Conservation (phyloP, 2,888 invertebrate species). For the Heteromyza rotundicornis region DNA sequence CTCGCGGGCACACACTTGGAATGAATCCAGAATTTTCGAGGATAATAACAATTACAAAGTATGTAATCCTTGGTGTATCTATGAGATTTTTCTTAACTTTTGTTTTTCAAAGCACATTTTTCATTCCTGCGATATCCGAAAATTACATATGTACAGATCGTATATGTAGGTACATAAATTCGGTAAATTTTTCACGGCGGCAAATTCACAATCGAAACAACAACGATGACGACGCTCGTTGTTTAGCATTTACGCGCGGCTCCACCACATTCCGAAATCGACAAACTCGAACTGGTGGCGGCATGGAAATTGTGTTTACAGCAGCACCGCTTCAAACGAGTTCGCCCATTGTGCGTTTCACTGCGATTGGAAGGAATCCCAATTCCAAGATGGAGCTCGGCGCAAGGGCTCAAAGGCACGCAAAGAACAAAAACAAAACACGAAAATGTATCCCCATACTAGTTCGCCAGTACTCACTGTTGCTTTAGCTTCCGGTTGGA, state of each 20-base stretch:
- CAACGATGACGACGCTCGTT: background rate
- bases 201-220: too few relatives aligned
- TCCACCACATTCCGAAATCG: slow-evolving; percentile 28
- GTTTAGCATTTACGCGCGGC: slow-evolving; percentile 12
- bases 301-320: slow-evolving; percentile 10
- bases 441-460: background rate
- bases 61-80: background rate
- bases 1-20: background rate
- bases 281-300: slow-evolving; percentile 31
- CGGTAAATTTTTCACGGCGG: too few relatives aligned
- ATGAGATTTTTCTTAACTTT: background rate
- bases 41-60: background rate
- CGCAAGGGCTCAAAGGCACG: background rate
- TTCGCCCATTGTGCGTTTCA: background rate
- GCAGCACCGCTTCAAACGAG: background rate
- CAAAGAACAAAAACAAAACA: background rate
- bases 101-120: too few relatives aligned
- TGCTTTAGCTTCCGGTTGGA: slow-evolving; percentile 48
- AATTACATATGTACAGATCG: too few relatives aligned
- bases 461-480: background rate
- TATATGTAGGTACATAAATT: too few relatives aligned
- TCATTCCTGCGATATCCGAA: too few relatives aligned
- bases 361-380: slow-evolving; percentile 8
- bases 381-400: slow-evolving; percentile 27
- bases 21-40: background rate